Base-by-base conservation (phyloP, 2,113 vertebrate genomes). In the Loxodonta africana region DNA sequence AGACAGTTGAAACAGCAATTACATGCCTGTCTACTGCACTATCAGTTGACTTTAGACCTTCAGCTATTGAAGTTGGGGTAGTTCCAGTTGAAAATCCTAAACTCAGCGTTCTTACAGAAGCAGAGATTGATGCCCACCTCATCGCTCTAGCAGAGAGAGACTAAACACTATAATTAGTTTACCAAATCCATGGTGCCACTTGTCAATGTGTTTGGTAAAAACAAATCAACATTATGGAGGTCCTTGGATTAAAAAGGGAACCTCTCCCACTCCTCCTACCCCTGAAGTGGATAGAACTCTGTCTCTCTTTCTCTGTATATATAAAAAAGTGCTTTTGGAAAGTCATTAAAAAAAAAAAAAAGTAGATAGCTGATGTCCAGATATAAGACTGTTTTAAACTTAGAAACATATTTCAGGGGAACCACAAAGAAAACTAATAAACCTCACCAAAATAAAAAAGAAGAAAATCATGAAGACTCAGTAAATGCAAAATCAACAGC, bases 1-100 rank as follows among this genome's bases (percentile, higher is more conserved):
- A 99, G 98, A 99, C 99, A 23, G 99, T 99, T 67, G 99, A 99
- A 99, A 99, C 99, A 67, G 99, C 99, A 44, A 99, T 99, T 98
- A 99, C 99, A 30, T 99, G 99, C 98, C 98, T 99, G 96, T 99
- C 99, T 96, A 99, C 99, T 91, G 99, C 99, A 96, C 98, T 99
- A 82, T 99, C 99, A 88, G 99, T 99, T 98, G 99, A 99, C 98
- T 99, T 99, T 98, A 99, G 99, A 97, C 99, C 99, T 96, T 99
- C 99, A 97, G 99, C 99, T 98, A 99, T 99, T 88, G 99, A 99
- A 98, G 99, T 99, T 97, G 99, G 99, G 96, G 99, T 99, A 91
- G 98, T 99, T 98, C 99, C 99, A 96, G 99, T 99, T 95, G 99
- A 99, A 98, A 99, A 99, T 94, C 99, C 99, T 96, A 99, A 99